Evolutionary conservation across 2,888 invertebrate genomes (phyloP).

Genomic region (Hemistola chrysoprasaria): DNA sequence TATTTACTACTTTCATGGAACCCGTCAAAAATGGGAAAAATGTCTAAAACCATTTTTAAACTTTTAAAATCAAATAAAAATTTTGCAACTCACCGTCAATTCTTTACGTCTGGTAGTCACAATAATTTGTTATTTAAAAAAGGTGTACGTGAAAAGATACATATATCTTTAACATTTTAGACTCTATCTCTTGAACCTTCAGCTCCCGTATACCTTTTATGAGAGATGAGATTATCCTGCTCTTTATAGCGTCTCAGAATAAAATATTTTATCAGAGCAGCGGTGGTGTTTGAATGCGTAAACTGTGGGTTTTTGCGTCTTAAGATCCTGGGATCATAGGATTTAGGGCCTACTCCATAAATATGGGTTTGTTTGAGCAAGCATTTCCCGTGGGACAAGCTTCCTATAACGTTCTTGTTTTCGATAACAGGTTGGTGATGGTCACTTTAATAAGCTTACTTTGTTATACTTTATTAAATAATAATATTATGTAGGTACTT

Average conservation of each 20-base stretch:
- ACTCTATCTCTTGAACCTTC: neutral
- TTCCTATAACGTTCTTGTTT: neutral
- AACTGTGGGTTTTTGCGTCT: constrained; percentile 30
- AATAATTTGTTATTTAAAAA: no score
- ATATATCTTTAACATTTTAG: constrained; percentile 4
- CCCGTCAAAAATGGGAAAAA: no score
- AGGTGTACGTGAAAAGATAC: no score
- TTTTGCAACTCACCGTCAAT: no score
- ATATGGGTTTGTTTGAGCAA: constrained; percentile 17
- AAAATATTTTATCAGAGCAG: constrained; percentile 26
- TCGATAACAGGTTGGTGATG: no score
- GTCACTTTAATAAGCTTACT: no score
- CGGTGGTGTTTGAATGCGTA: constrained; percentile 26
- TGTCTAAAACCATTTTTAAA: no score
- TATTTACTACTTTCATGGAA: no score
- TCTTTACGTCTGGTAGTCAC: no score
- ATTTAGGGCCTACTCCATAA: constrained; percentile 23
- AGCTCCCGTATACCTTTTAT: constrained; percentile 32
- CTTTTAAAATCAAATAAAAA: no score
- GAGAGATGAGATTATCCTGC: constrained; percentile 41
- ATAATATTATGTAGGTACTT: no score
- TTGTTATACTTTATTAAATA: no score
- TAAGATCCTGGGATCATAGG: constrained; percentile 25
- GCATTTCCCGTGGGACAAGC: constrained; percentile 14
- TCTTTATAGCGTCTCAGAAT: constrained; percentile 34